phyloP scores from a whole-genome alignment of 2,113 vertebrate genomes.

The Tamias sibiricus region DNA sequence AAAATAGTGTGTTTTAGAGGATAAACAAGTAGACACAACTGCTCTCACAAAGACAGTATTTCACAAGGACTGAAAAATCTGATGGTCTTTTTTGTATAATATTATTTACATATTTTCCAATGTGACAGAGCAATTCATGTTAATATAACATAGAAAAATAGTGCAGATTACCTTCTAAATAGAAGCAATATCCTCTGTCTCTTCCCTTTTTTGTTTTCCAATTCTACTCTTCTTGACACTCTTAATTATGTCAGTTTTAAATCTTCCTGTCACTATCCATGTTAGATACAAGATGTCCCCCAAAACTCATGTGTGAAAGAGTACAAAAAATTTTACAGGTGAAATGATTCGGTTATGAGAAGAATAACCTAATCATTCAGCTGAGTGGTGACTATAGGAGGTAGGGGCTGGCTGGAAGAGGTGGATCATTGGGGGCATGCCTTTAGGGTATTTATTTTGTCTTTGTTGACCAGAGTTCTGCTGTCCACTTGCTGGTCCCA shows the following conservation, averaged over 20 bases:
- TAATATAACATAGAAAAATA: neutral
- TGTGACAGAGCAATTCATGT: neutral
- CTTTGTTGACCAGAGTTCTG: no score
- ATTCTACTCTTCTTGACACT: neutral
- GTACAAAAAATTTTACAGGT: no score
- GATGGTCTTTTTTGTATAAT: neutral
- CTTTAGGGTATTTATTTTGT: no score
- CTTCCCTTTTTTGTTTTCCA: neutral
- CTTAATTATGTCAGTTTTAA: neutral
- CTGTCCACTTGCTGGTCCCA: no score
- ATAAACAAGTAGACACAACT: neutral
- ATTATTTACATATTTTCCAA: neutral
- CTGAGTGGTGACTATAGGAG: no score
- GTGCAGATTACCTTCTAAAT: neutral
- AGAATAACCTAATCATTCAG: neutral
- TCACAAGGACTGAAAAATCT: neutral
- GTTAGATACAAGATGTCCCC: no score
- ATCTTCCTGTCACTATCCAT: neutral
- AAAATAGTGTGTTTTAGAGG: neutral
- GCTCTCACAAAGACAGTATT: neutral
- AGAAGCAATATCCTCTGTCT: neutral
- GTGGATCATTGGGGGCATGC: no score
- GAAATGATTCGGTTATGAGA: no score
- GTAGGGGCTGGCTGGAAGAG: no score
- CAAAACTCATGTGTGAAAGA: no score